Conservation (phyloP, 2,797 vertebrate genomes). For the Balearica regulorum region DNA sequence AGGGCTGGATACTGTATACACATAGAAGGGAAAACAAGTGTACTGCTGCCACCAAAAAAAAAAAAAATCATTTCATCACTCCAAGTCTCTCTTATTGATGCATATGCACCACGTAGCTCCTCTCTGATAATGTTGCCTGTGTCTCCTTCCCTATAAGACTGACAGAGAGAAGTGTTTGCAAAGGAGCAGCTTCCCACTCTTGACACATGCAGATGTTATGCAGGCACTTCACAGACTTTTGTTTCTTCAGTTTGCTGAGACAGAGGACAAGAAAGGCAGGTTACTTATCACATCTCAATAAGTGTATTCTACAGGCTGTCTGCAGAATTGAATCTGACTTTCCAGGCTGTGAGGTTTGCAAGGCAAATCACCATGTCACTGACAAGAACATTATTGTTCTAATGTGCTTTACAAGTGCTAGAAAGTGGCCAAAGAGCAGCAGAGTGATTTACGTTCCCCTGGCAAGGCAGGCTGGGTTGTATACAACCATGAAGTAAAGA, state of each 20-base stretch:
- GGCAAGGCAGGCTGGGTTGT: neutral
- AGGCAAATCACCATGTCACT: constrained; percentile 37
- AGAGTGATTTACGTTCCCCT: constrained; percentile 27
- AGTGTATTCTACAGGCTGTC: neutral
- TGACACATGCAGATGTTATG: neutral
- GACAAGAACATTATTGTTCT: constrained; percentile 34
- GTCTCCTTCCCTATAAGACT: neutral
- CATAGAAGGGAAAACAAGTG: neutral
- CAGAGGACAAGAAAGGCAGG: neutral
- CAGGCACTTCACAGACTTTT: neutral
- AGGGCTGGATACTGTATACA: neutral
- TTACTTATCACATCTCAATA: neutral
- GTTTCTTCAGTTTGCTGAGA: neutral
- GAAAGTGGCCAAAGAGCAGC: constrained; percentile 8
- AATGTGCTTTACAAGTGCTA: constrained; percentile 16
- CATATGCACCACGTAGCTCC: neutral
- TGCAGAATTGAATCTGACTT: neutral
- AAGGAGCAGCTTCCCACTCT: neutral
- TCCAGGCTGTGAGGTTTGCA: neutral
- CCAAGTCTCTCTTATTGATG: neutral
- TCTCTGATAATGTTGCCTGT: neutral
- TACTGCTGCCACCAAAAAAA: neutral
- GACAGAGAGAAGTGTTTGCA: neutral
- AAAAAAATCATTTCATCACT: neutral
- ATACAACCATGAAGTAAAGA: neutral